Conservation (phyloP, 2,113 vertebrate species). For the Misgurnus mizolepis region DNA sequence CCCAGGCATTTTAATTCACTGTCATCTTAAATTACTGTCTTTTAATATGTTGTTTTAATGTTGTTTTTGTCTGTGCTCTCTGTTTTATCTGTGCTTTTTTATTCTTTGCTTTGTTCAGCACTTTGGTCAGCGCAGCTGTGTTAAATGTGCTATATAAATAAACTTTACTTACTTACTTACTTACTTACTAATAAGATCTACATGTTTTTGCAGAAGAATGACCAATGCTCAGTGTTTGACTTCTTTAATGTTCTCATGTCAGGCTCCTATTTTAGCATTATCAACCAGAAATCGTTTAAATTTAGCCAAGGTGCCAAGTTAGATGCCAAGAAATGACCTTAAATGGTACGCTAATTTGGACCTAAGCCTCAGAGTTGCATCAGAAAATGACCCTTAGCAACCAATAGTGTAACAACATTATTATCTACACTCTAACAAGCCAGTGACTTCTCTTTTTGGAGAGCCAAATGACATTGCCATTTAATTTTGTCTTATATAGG, state of each 20-base stretch:
- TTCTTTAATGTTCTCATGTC: slow-evolving; percentile 13
- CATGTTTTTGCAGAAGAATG: slow-evolving; percentile 4
- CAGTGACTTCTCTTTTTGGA: slow-evolving; percentile 33
- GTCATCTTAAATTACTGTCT: too few relatives aligned
- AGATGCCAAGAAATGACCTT: slow-evolving; percentile 31
- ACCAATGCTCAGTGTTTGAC: neutral
- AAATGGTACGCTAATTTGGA: slow-evolving; percentile 31
- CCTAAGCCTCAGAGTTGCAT: slow-evolving; percentile 47
- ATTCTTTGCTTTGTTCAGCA: too few relatives aligned
- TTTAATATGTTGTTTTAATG: too few relatives aligned
- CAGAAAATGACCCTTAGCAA: slow-evolving; percentile 54
- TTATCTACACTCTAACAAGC: slow-evolving; percentile 51
- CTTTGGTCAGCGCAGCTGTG: too few relatives aligned
- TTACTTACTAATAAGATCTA: neutral
- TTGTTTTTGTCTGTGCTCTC: too few relatives aligned
- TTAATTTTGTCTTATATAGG: slow-evolving; percentile 44
- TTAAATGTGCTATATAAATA: too few relatives aligned
- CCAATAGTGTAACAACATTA: slow-evolving; percentile 50
- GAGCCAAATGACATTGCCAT: slow-evolving; percentile 47
- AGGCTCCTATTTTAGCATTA: slow-evolving; percentile 26
- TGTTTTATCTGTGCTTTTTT: too few relatives aligned
- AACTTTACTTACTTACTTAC: too few relatives aligned
- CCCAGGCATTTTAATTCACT: too few relatives aligned
- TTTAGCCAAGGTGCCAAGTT: slow-evolving; percentile 26
- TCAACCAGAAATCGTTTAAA: slow-evolving; percentile 16